A percentile compares a stretch with the other conserved stretches of the same genome.
Conservation (phyloP, 92 coral and sea anemone species). For the Palythoa grandis region DNA sequence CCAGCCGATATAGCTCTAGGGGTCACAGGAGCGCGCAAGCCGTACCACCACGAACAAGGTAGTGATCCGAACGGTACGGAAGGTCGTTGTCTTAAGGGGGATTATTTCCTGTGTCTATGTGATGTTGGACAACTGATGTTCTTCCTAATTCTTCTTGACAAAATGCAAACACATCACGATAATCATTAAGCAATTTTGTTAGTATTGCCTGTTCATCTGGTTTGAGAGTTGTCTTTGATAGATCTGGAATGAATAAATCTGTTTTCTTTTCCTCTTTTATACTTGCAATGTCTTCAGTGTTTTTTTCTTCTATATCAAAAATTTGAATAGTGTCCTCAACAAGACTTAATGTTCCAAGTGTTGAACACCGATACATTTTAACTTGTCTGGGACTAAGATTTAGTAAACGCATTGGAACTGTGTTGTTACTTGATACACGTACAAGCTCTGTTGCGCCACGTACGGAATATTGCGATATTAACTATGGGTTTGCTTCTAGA, state of each 20-base stretch:
- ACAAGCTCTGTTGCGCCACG: background rate
- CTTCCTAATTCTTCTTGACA: conserved; percentile 34
- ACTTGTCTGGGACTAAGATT: background rate
- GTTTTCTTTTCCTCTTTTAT: background rate
- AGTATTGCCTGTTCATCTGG: conserved; percentile 18
- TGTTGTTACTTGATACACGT: background rate
- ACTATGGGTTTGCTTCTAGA: background rate
- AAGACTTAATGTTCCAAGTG: conserved; percentile 19
- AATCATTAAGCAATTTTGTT: conserved; percentile 1
- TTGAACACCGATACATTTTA: conserved; percentile 1
- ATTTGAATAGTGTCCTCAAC: background rate
- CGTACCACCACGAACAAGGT: no score
- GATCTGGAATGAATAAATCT: conserved; percentile 5
- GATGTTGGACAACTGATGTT: conserved; percentile 20
- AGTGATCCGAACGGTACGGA: no score
- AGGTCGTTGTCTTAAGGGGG: conserved; percentile 10
- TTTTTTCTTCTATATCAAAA: background rate
- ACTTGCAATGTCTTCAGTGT: background rate
- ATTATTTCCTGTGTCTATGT: conserved; percentile 44
- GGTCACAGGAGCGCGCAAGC: no score
- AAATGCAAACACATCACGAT: conserved; percentile 44
- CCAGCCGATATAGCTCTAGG: no score
- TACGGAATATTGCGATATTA: background rate
- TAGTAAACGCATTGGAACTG: background rate
- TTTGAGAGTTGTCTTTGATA: conserved; percentile 1